Evolutionary conservation across 2,113 vertebrate species (phyloP), one percentile per base, ranked within the genome.

Genomic region (Aphelocoma coerulescens): DNA sequence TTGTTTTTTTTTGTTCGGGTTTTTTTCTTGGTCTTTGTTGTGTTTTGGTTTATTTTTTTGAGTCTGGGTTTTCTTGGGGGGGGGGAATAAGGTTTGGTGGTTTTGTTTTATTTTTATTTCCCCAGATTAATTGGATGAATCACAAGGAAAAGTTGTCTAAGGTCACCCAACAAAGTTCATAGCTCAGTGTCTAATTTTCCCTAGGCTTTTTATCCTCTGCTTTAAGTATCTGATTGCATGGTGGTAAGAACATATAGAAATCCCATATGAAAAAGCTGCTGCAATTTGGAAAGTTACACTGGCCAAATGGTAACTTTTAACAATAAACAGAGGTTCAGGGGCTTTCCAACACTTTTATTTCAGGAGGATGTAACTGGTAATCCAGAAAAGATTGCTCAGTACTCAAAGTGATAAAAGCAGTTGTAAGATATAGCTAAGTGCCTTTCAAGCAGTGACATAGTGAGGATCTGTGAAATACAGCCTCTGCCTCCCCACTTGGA

Each of bases 41-140:
- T 39, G 39, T 39, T 39, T 15, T 7, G 1, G 19, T 1, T 32
- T 21, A 15, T 35, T 63, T 48, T 26, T 24, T 63, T 35, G 5
- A 5, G 23, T 55, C 13, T 19, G 8, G 33, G 3, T 16, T 57
- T 67, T 37, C 28, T 22, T 16, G 21, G 0, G 7, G 6, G 4
- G 12, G 39, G 35, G 3, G 8, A 1, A 21, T 14, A 26, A 35
- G 9, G 6, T 52, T 61, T 68, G 6, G 18, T 2, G 2, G 7
- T 24, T 21, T 77, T 9, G 6, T 26, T 17, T 18, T 8, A 18
- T 37, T 39, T 33, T 33, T 27, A 6, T 5, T 10, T 21, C 5
- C 8, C 1, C 13, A 16, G 8, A 54, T 51, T 44, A 75, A 39
- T 30, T 75, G 15, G 4, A 57, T 49, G 8, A 79, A 82, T 75